Base-by-base conservation (phyloP, 2,888 invertebrate species). In the Synanthedon myopaeformis region DNA sequence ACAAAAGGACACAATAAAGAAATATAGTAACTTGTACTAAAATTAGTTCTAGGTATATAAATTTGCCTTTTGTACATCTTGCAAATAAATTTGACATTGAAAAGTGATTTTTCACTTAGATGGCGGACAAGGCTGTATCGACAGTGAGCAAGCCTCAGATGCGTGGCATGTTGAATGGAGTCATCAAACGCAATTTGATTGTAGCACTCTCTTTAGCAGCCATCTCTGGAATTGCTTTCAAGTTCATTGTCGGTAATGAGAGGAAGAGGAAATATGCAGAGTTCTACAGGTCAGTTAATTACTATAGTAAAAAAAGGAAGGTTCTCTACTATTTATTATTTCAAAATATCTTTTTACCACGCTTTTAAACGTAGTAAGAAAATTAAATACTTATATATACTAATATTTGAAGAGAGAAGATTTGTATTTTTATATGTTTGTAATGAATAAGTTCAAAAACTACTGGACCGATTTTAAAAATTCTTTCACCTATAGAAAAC, bases 221-320 rank as follows among this genome's bases (percentile, higher is more conserved):
- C 2, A 52, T 81, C 8, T 69, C 83, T 1, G 91, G 89, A 0
- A 52, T 89, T 0, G 84, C 83, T 2, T 89, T 88, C 71, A 90
- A 94, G 65, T 8, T 89, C 5, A 3, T 89, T 0, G 70, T 92
- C 0, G 89, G 87, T 54, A 90, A 91, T 53, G 85, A 85, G 1
- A 90, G 91, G 63, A 93, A 93, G 76, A 76, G 81, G 61, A 87
- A 79, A 60, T 95, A 95, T 63, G 94, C 93, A 42, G 92, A 94
- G 55, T 96, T 94, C 77, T 95, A 94, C 89, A 94, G 92, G 96
- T 95, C 82, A 60, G 49, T 51, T 51, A 17, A 11, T 41, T n/a
- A 45, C 28, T 35, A 35, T 10, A 10, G 35, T 35, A 8, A 35
- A 35, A 35, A 28, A 35, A 35, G 35, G 10, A 35, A 10, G 28